Base-by-base conservation (phyloP, 1,140 invertebrate genomes). In the Schlechtendalia chinensis region DNA sequence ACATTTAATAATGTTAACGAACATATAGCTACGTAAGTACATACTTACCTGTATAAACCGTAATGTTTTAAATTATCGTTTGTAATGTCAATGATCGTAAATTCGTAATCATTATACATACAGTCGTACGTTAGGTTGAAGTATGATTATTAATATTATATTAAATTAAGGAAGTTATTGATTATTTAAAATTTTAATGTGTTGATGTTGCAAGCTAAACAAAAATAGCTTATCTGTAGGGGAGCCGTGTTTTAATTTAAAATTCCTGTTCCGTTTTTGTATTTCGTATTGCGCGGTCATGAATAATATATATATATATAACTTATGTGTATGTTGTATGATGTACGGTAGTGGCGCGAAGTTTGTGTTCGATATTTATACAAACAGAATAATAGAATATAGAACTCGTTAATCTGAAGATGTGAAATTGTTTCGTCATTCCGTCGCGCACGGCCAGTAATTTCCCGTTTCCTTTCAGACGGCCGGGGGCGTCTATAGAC, bases 91-190 rank as follows among this genome's bases (percentile, higher is more conserved):
- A 71, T 53, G 8, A 17, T 53, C 39, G n/a, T 53, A 45, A n/a
- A 27, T n/a, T 56, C 54, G 54, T 56, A 67, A 71, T 50, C 47
- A 77, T 77, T 77, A 27, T 53, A n/a, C 32, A 61, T 59, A 77
- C 58, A 77, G 61, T 61, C 74, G 74, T 75, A 77, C 58, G 12
- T 61, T 75, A 75, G 72, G 58, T 75, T 75, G 32, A 75, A 59
- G 19, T 29, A 45, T 45, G 27, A 72, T 74, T 75, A 58, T 58
- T 32, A 72, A 58, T 56, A 75, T 69, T 47, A 47, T 14, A 10
- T 22, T 58, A 11, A 22, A 29, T 53, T 71, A 71, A 50, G 47
- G 6, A 71, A 59, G 56, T 77, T 59, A 47, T 77, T 47, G 56
- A 47, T 77, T 77, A 59, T 77, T 61, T 47, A 59, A 59, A 77